phyloP scores from a whole-genome alignment of 2,113 vertebrate species.

The Mesocricetus auratus region DNA sequence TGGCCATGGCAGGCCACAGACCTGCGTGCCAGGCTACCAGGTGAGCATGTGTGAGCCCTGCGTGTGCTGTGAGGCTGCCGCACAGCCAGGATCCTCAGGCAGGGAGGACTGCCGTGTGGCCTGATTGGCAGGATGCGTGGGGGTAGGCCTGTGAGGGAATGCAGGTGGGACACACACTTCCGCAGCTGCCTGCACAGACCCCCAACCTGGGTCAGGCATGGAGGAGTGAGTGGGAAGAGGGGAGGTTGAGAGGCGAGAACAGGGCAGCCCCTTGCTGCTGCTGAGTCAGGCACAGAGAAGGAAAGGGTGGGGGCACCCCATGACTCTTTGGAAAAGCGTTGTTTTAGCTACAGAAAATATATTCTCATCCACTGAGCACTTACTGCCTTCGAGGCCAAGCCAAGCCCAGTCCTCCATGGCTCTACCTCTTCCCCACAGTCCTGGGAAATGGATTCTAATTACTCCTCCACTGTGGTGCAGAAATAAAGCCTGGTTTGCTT shows the following conservation, averaged over 20 bases:
- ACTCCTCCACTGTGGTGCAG: not conserved
- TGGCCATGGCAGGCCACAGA: conserved; percentile 67
- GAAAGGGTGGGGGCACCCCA: not conserved
- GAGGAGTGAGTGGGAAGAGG: not conserved
- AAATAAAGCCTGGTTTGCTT: not conserved
- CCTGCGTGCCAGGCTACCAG: conserved; percentile 41
- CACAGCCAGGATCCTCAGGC: conserved; percentile 18
- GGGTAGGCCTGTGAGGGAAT: not conserved
- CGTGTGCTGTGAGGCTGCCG: conserved; percentile 46
- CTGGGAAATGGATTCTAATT: not conserved
- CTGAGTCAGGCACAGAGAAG: not conserved
- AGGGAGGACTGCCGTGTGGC: conserved; percentile 14
- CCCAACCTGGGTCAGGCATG: not conserved
- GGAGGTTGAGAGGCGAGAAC: not conserved
- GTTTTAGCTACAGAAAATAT: not conserved
- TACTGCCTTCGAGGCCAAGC: fast-evolving
- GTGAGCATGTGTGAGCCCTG: conserved; percentile 69
- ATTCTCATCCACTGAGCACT: not conserved
- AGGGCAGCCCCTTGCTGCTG: not conserved
- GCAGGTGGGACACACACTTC: not conserved
- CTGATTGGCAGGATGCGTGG: conserved; percentile 59
- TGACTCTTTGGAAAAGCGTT: not conserved
- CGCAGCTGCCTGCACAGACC: conserved; percentile 41
- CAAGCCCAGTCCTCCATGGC: not conserved
- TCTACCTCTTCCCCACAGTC: fast-evolving